A percentile compares a stretch with the other conserved stretches of the same genome.
Evolutionary conservation across 2,797 vertebrate genomes (phyloP).

Genomic region (Rhabdomys pumilio): DNA sequence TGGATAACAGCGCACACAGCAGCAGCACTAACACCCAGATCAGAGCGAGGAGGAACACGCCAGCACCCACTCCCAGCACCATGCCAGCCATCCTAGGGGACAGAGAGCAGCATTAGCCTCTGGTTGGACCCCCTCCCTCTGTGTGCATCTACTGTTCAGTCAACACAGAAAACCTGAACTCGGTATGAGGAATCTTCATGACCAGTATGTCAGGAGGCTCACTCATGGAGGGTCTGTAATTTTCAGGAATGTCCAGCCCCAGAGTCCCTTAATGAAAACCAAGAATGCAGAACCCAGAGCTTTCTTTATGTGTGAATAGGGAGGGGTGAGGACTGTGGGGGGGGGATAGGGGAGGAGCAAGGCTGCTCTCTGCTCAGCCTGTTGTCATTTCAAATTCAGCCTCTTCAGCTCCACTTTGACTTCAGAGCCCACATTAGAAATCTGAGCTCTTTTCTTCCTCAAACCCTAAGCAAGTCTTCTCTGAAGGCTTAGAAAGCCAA

Average conservation of each 20-base stretch:
- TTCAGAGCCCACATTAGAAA: neutral
- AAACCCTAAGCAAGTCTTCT: neutral
- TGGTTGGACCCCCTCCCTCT: neutral
- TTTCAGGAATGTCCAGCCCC: neutral
- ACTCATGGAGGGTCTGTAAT: neutral
- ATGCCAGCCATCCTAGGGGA: slow-evolving; percentile 88
- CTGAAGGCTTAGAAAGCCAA: neutral
- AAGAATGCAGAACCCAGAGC: slow-evolving; percentile 2
- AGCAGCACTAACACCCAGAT: slow-evolving; percentile 92
- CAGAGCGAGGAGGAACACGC: slow-evolving; percentile 91
- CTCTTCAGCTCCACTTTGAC: neutral
- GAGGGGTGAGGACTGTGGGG: neutral
- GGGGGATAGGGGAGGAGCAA: neutral
- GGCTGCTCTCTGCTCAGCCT: neutral
- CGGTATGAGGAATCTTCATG: neutral
- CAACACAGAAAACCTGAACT: neutral
- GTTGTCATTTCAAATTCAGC: neutral
- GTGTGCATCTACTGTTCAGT: neutral
- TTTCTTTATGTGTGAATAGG: neutral
- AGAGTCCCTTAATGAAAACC: slow-evolving; percentile 26
- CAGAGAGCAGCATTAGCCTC: neutral
- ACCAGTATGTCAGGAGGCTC: neutral
- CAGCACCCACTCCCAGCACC: slow-evolving; percentile 92
- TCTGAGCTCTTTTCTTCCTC: neutral
- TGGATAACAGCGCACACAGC: slow-evolving; percentile 87